A percentile compares a stretch with the other conserved stretches of the same genome.
Conservation (phyloP, 2,888 invertebrate genomes). For the Nemurella pictetii region DNA sequence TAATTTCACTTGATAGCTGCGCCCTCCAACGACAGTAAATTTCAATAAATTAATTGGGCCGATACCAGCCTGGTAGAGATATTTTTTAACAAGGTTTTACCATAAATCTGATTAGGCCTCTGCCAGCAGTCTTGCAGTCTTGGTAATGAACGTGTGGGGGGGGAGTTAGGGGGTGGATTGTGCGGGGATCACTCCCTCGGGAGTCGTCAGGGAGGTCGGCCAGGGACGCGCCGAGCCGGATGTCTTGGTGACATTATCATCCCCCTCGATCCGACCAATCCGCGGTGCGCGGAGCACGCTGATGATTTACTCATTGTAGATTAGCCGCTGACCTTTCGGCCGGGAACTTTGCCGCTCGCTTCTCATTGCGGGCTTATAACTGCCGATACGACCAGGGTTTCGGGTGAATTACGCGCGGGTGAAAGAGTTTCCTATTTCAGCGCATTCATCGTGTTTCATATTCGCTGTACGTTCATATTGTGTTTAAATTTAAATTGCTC, state of each 20-base stretch:
- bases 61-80: not conserved
- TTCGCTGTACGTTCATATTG: too few relatives aligned
- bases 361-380: too few relatives aligned
- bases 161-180: too few relatives aligned
- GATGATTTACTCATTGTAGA: not conserved
- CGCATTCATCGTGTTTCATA: not conserved
- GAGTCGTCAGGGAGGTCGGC: conserved; percentile 5
- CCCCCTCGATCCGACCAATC: too few relatives aligned
- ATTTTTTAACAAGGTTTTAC: not conserved
- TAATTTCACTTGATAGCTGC: not conserved
- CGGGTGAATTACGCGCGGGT: too few relatives aligned
- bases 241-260: conserved; percentile 3
- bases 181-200: conserved; percentile 15
- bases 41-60: not conserved
- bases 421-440: not conserved
- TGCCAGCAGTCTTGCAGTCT: not conserved
- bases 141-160: too few relatives aligned
- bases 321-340: not conserved
- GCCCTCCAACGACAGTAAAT: not conserved
- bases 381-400: too few relatives aligned
- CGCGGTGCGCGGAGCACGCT: not conserved
- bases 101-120: not conserved
- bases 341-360: not conserved
- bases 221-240: not conserved
- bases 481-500: not conserved